Evolutionary conservation across 1,140 invertebrate genomes (phyloP), one percentile per base, ranked within the genome.

Genomic region (Panagrolaimus sp.): DNA sequence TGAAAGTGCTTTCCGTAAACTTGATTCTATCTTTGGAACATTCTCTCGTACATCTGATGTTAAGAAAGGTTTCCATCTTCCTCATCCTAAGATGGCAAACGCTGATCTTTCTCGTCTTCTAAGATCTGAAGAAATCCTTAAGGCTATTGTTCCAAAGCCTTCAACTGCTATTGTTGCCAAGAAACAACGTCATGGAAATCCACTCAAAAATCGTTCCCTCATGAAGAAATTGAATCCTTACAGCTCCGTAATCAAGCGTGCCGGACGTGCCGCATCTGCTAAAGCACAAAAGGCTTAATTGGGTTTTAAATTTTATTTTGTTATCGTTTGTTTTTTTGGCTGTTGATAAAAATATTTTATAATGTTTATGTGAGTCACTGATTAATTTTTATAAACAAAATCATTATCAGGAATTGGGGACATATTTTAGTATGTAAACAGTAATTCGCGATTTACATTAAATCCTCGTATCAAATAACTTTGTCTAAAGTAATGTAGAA

Each of bases 141-240:
- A 90, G 86, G 93, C 92, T 44, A 85, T 98, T 38, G 88, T 91
- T 46, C 63, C 47, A 42, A 66, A 63, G 51, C 51, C 53, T 31
- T 67, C 64, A 42, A 57, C 45, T 7, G 51, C 63, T 42, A 44
- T 53, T 47, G 70, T 73, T 44, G 82, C 82, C 79, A 77, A 74
- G 66, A 38, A 38, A 38, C 31, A 38, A 38, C 88, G 92, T 78
- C 96, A 97, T 85, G 88, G 93, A 74, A 98, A 98, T 86, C 95
- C 95, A 73, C 85, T 98, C 81, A 90, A 87, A 79, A 97, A 98
- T 83, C 88, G 88, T 9, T 87, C 89, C 68, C 91, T 92, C 4
- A 90, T 98, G 90, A 84, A 91, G 68, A 88, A 89, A 78, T 87
- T 98, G 48, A 98, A 98, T 84, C 96, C 96, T 9, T 96, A 92